These are phyloP conservation scores for Coracias cyanogaster DNA, from an alignment of 2,797 vertebrate species.

Conservation along the genomic window DNA sequence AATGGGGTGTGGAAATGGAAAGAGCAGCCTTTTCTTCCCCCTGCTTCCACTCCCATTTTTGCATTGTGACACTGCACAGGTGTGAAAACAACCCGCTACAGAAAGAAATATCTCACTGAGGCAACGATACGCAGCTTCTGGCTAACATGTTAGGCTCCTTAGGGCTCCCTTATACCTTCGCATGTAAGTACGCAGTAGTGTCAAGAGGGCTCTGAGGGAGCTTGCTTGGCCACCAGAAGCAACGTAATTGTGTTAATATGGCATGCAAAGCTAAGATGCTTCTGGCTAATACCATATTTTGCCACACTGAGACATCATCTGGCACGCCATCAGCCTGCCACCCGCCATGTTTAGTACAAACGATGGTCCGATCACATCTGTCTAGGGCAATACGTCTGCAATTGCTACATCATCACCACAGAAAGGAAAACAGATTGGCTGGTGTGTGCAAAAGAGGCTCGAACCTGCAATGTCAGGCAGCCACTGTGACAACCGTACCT, in stretches of 20 bases:
- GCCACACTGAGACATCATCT: neutral
- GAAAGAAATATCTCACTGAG: neutral
- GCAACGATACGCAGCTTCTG: neutral
- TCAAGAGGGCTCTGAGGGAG: neutral
- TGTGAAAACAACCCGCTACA: neutral
- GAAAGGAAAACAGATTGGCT: neutral
- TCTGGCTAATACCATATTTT: neutral
- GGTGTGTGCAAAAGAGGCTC: neutral
- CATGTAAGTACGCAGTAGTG: neutral
- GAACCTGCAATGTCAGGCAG: neutral
- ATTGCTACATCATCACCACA: neutral
- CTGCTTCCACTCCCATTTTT: neutral
- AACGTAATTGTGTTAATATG: rapidly evolving
- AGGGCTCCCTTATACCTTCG: neutral
- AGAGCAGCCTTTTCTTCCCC: neutral
- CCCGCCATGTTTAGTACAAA: neutral
- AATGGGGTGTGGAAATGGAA: neutral
- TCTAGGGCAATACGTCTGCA: no score
- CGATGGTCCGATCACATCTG: neutral
- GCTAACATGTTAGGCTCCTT: neutral
- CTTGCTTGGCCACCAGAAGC: neutral
- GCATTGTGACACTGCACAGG: neutral
- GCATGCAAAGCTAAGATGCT: neutral
- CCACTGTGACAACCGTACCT: neutral
- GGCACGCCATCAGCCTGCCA: neutral